phyloP scores from a whole-genome alignment of 1,140 invertebrate genomes.

The Globodera rostochiensis region DNA sequence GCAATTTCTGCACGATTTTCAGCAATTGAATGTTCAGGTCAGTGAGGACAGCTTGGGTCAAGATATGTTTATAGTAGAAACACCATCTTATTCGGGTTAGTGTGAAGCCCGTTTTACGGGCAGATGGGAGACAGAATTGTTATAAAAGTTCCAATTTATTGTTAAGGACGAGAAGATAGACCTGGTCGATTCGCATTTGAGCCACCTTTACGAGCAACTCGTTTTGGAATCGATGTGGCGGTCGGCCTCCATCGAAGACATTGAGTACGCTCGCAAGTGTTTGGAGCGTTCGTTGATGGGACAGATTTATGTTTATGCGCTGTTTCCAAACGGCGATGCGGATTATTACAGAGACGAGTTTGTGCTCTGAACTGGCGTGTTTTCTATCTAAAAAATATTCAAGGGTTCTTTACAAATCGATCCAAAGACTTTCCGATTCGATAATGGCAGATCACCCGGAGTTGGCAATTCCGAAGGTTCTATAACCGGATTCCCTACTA shows the following conservation, averaged over 20 bases:
- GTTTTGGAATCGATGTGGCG: slow-evolving; percentile 76
- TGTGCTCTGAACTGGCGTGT: slow-evolving; percentile 65
- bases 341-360: slow-evolving; percentile 87
- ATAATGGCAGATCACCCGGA: slow-evolving; percentile 54
- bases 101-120: no score
- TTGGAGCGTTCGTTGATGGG: slow-evolving; percentile 76
- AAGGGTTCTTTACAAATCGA: slow-evolving; percentile 56
- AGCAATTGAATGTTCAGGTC: slow-evolving; percentile 66
- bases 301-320: slow-evolving; percentile 84
- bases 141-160: slow-evolving; percentile 4
- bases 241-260: slow-evolving; percentile 79
- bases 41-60: slow-evolving; percentile 47
- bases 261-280: slow-evolving; percentile 71
- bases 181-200: slow-evolving; percentile 73
- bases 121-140: not conserved
- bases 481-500: not conserved
- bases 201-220: slow-evolving; percentile 72
- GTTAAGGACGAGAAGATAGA: slow-evolving; percentile 67
- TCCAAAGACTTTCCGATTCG: slow-evolving; percentile 38
- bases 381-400: slow-evolving; percentile 36
- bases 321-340: slow-evolving; percentile 95
- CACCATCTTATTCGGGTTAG: no score
- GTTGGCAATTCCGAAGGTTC: slow-evolving; percentile 55
- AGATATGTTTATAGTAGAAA: no score
- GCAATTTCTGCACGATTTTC: slow-evolving; percentile 78